phyloP scores from a whole-genome alignment of 2,888 invertebrate species.

The Pogonocherus hispidulus region DNA sequence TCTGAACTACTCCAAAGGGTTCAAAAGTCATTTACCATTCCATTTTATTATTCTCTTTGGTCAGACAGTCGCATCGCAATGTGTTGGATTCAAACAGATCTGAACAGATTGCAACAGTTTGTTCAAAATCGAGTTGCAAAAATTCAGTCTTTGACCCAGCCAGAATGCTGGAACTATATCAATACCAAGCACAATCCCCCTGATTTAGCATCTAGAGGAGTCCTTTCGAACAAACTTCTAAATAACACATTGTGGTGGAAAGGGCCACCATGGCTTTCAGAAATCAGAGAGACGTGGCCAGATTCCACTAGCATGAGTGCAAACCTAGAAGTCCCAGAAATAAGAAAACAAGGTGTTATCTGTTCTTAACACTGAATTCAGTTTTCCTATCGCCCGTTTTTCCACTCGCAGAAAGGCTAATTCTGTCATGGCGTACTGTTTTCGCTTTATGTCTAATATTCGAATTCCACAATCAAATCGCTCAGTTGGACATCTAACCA shows the following conservation, averaged over 20 bases:
- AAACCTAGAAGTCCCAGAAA: no score
- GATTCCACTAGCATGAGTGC: no score
- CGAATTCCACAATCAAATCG: no score
- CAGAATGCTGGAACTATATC: conserved; percentile 15
- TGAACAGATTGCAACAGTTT: conserved; percentile 12
- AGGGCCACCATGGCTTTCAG: conserved; percentile 3
- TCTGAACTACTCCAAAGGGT: conserved; percentile 11
- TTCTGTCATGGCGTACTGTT: no score
- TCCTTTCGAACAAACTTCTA: neutral
- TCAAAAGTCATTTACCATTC: neutral
- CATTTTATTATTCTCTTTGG: conserved; percentile 8
- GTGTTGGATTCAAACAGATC: conserved; percentile 13
- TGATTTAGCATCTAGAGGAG: conserved; percentile 21
- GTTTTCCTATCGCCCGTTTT: no score
- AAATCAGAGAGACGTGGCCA: neutral
- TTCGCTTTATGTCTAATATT: no score
- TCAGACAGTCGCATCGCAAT: conserved; percentile 23
- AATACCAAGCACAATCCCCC: conserved; percentile 23
- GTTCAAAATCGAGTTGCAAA: conserved; percentile 15
- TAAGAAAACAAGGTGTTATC: no score
- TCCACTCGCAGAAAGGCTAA: no score
- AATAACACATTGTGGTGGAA: neutral
- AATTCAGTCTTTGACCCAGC: conserved; percentile 17
- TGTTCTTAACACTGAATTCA: no score
- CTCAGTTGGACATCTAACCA: no score